Conservation (phyloP, 2,797 vertebrate genomes). For the Gadopsis bispinosus region DNA sequence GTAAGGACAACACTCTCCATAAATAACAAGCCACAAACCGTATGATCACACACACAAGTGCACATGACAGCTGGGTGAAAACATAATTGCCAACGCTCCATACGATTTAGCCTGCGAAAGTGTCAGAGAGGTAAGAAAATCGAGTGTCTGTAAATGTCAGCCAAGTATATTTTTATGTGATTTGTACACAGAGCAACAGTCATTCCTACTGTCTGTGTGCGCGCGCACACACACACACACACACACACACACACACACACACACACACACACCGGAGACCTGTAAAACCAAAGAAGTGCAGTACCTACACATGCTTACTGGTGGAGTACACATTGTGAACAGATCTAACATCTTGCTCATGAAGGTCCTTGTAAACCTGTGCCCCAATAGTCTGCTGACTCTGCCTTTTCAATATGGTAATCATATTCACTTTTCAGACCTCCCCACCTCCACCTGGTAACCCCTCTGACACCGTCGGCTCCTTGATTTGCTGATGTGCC, state of each 20-base stretch:
- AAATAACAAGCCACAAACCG: conserved; percentile 8
- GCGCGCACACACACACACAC: neutral
- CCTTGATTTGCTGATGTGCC: conserved; percentile 66
- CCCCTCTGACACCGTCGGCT: conserved; percentile 35
- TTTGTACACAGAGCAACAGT: neutral
- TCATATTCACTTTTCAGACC: conserved; percentile 65
- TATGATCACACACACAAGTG: conserved; percentile 5
- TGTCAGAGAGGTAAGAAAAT: neutral
- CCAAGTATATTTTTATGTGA: neutral
- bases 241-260: neutral
- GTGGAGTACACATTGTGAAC: conserved; percentile 5
- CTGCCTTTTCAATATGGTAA: conserved; percentile 57
- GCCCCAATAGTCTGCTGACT: conserved; percentile 63
- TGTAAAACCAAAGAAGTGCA: neutral
- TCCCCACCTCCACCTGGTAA: conserved; percentile 49
- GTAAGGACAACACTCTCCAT: conserved; percentile 83
- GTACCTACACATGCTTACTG: neutral
- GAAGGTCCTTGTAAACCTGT: conserved; percentile 23
- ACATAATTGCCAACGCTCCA: neutral
- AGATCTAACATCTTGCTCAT: neutral
- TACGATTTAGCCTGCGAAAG: neutral
- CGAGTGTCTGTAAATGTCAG: neutral
- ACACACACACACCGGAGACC: neutral
- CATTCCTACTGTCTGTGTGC: neutral
- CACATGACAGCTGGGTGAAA: conserved; percentile 1